Conservation (phyloP, 2,888 invertebrate species). For the Tridacna gigas region DNA sequence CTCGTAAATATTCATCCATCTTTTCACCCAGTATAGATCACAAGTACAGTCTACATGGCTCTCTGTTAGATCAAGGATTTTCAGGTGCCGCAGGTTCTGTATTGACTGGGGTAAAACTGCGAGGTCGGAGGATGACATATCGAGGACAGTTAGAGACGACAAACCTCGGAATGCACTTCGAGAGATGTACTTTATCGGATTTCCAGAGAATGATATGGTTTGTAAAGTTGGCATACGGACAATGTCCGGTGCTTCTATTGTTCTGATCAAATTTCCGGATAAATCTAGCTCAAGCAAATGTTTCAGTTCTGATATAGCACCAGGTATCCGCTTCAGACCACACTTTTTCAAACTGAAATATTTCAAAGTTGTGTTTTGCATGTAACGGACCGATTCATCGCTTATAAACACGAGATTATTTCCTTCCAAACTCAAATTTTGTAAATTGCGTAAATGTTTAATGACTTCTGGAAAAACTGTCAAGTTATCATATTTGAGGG, state of each 20-base stretch:
- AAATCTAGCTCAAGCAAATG: constrained; percentile 55
- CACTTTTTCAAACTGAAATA: constrained; percentile 56
- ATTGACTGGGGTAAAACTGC: constrained; percentile 56
- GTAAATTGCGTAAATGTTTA: constrained; percentile 38
- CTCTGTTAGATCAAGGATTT: constrained; percentile 22
- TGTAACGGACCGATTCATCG: constrained; percentile 48
- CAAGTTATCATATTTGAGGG: constrained; percentile 57
- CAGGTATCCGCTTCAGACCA: constrained; percentile 61
- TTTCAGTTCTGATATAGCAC: constrained; percentile 44
- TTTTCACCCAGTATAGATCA: constrained; percentile 58
- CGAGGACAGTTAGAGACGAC: constrained; percentile 32
- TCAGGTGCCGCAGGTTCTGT: constrained; percentile 38
- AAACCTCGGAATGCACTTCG: constrained; percentile 50
- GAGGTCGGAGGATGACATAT: constrained; percentile 52
- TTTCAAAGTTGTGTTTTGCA: constrained; percentile 36
- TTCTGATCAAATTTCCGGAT: constrained; percentile 59
- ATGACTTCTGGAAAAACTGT: constrained; percentile 54
- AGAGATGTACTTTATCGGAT: constrained; percentile 63
- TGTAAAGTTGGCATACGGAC: constrained; percentile 41
- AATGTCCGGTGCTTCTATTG: constrained; percentile 63
- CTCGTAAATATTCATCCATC: constrained; percentile 23
- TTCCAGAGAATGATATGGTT: constrained; percentile 50
- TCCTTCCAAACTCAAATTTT: constrained; percentile 55
- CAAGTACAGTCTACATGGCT: constrained; percentile 65
- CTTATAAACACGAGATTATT: constrained; percentile 55